Conservation (phyloP, 2,888 invertebrate genomes). For the Saturnia pavonia region DNA sequence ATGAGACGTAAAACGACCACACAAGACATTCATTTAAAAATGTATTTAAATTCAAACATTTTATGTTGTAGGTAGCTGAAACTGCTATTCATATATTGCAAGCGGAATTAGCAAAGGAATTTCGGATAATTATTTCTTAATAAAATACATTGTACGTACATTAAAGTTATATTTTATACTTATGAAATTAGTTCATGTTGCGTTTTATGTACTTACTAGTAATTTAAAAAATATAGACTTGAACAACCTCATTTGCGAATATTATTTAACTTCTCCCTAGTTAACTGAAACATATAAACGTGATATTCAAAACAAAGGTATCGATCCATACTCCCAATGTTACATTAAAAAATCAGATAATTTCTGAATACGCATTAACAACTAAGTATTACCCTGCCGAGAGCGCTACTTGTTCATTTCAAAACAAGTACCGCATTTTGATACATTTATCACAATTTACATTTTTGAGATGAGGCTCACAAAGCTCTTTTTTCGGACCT, state of each 20-base stretch:
- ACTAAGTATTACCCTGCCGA: constrained; percentile 40
- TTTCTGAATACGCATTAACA: constrained; percentile 19
- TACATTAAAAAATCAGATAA: background rate
- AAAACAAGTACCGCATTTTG: constrained; percentile 36
- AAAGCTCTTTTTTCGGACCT: background rate
- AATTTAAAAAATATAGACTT: background rate
- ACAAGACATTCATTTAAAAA: too few relatives aligned
- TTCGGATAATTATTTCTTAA: too few relatives aligned
- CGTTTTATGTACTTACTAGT: background rate
- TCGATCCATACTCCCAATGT: background rate
- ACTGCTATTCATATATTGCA: too few relatives aligned
- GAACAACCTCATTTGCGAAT: background rate
- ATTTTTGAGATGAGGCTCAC: background rate
- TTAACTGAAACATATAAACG: background rate
- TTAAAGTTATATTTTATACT: background rate
- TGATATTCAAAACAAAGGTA: background rate
- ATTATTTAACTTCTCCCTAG: background rate
- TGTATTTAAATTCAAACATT: too few relatives aligned
- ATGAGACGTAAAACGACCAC: too few relatives aligned
- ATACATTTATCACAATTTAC: constrained; percentile 14
- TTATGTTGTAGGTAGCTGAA: too few relatives aligned
- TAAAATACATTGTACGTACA: background rate
- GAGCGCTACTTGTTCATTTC: constrained; percentile 34
- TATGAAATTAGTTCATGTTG: background rate
- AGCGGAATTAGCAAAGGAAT: too few relatives aligned